These are phyloP conservation scores for Acromyrmex charruanus DNA, from an alignment of 1,140 invertebrate genomes.

Conservation along the genomic window DNA sequence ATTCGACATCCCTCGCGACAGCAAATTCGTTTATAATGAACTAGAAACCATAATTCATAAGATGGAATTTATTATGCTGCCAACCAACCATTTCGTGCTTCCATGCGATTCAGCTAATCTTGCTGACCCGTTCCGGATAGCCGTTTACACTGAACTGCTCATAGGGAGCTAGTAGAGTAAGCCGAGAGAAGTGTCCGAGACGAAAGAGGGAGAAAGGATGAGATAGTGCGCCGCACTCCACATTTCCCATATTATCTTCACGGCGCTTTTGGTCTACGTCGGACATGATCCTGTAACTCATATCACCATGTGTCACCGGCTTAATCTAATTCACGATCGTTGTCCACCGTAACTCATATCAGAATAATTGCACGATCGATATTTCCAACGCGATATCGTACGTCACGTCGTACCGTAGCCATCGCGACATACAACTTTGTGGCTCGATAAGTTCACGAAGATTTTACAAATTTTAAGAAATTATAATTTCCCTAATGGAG, in stretches of 20 bases:
- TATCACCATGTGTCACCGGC: slow-evolving; percentile 83
- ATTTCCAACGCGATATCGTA: slow-evolving; percentile 70
- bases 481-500: background rate
- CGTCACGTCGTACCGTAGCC: slow-evolving; percentile 51
- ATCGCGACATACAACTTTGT: slow-evolving; percentile 37
- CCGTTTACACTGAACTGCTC: slow-evolving; percentile 46
- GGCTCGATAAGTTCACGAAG: slow-evolving; percentile 13
- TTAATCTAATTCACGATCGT: slow-evolving; percentile 84
- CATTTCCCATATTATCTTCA: slow-evolving; percentile 74
- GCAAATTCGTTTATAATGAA: slow-evolving; percentile 61
- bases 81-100: slow-evolving; percentile 65
- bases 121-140: slow-evolving; percentile 59
- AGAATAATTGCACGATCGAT: slow-evolving; percentile 84
- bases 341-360: slow-evolving; percentile 82
- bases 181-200: slow-evolving; percentile 3
- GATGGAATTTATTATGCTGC: slow-evolving; percentile 37
- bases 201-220: slow-evolving; percentile 46
- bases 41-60: slow-evolving; percentile 66
- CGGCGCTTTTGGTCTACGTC: slow-evolving; percentile 66
- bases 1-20: slow-evolving; percentile 46
- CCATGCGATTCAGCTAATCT: slow-evolving; percentile 71
- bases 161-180: background rate
- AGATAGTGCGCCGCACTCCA: slow-evolving; percentile 63
- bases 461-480: slow-evolving; percentile 21
- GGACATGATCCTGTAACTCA: slow-evolving; percentile 80